Conservation (phyloP, 2,888 invertebrate species). For the Cephus pulcher region DNA sequence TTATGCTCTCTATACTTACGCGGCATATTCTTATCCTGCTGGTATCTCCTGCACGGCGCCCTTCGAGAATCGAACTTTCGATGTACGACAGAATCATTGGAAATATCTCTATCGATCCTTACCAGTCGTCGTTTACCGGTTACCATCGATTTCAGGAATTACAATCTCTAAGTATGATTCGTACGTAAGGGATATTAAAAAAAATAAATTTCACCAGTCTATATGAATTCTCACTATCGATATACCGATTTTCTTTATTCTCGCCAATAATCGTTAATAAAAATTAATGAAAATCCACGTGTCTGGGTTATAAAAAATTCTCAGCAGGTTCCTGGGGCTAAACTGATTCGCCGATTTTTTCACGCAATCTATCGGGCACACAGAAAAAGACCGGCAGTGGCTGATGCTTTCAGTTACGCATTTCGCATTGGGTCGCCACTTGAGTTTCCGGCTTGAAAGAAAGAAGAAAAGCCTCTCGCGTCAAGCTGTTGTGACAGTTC, state of each 20-base stretch:
- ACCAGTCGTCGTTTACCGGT: not conserved
- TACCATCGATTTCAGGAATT: not conserved
- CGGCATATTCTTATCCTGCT: slow-evolving; percentile 32
- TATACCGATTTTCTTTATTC: not conserved
- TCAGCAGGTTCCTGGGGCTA: not conserved
- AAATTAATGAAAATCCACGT: not conserved
- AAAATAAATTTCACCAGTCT: not conserved
- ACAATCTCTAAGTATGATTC: not conserved
- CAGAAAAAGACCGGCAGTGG: not conserved
- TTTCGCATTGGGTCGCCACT: slow-evolving; percentile 23
- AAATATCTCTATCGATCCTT: not conserved
- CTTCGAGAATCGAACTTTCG: not conserved
- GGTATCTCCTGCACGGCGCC: not conserved
- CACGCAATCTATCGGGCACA: not conserved
- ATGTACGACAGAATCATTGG: not conserved
- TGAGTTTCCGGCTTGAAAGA: slow-evolving; percentile 37
- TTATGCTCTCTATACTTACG: slow-evolving; percentile 62
- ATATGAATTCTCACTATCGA: not conserved
- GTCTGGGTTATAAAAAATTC: not conserved
- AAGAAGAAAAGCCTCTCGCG: slow-evolving; percentile 24
- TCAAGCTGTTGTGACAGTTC: slow-evolving; percentile 62
- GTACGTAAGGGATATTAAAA: not conserved
- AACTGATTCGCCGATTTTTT: not conserved
- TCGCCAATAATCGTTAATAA: not conserved
- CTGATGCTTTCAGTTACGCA: slow-evolving; percentile 3